phyloP scores from a whole-genome alignment of 2,888 invertebrate species.

The Limnephilus lunatus region DNA sequence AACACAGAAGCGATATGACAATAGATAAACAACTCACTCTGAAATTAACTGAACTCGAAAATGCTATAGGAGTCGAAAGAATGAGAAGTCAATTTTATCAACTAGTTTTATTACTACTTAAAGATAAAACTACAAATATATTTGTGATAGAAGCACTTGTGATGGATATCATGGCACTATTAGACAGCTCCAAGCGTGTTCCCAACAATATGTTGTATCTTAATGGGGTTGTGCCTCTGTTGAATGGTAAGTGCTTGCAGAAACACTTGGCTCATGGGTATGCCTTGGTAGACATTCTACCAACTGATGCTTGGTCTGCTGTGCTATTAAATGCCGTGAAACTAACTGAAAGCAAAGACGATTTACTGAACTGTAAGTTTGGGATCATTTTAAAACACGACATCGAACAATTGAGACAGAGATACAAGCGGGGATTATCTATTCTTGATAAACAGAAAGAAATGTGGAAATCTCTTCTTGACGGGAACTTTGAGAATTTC shows the following conservation, averaged over 20 bases:
- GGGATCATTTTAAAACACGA: too few species aligned
- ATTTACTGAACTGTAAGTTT: neutral
- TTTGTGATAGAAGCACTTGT: neutral
- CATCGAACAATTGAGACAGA: too few species aligned
- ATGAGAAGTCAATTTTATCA: neutral
- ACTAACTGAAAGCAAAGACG: neutral
- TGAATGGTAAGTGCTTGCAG: constrained; percentile 8
- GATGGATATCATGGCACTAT: neutral
- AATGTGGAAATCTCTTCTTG: too few species aligned
- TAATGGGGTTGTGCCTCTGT: neutral
- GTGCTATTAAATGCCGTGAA: neutral
- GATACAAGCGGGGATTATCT: too few species aligned
- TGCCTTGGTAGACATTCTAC: too few species aligned
- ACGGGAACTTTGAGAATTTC: too few species aligned
- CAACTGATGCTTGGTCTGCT: neutral
- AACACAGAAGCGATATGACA: neutral
- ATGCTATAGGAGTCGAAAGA: neutral
- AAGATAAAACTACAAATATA: neutral
- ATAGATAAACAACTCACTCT: neutral
- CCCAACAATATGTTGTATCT: neutral
- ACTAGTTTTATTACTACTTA: neutral
- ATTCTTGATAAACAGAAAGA: too few species aligned
- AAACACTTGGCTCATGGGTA: too few species aligned
- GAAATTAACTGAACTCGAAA: neutral
- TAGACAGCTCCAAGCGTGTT: neutral